These are phyloP conservation scores for Agrenia bidenticulata DNA, from an alignment of 2,888 invertebrate species.

Conservation along the genomic window DNA sequence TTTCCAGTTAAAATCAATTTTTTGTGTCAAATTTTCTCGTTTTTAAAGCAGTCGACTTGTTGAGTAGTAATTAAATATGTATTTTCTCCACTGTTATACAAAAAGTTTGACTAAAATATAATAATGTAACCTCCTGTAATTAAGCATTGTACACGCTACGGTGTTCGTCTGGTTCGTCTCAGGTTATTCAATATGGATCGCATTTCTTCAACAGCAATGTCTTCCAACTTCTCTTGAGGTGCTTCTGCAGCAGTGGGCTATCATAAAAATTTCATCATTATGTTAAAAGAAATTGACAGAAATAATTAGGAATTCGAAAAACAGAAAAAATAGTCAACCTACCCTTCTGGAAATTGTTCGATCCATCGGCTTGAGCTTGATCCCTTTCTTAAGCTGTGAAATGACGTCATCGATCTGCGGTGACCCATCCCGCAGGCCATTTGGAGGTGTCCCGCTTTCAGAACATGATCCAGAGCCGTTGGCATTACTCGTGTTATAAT, in stretches of 20 bases:
- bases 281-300: too few relatives aligned
- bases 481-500: background rate
- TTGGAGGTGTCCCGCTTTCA: conserved; percentile 25
- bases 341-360: conserved; percentile 42
- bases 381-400: conserved; percentile 47
- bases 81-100: too few relatives aligned
- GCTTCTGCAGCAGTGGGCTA: conserved; percentile 22
- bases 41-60: too few relatives aligned
- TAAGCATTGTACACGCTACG: too few relatives aligned
- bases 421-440: conserved; percentile 18
- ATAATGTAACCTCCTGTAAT: too few relatives aligned
- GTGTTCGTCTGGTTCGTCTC: conserved; percentile 35
- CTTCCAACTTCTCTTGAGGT: conserved; percentile 16
- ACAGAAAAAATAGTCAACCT: background rate
- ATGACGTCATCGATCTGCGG: conserved; percentile 49
- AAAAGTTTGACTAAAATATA: too few relatives aligned
- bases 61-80: too few relatives aligned
- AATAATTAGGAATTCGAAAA: background rate
- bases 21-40: too few relatives aligned
- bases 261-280: too few relatives aligned
- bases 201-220: conserved; percentile 43
- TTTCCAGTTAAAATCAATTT: too few relatives aligned
- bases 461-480: conserved; percentile 14
- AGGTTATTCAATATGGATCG: conserved; percentile 45
- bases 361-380: conserved; percentile 47